Conservation (phyloP, 2,888 invertebrate genomes). For the Netelia inedita region DNA sequence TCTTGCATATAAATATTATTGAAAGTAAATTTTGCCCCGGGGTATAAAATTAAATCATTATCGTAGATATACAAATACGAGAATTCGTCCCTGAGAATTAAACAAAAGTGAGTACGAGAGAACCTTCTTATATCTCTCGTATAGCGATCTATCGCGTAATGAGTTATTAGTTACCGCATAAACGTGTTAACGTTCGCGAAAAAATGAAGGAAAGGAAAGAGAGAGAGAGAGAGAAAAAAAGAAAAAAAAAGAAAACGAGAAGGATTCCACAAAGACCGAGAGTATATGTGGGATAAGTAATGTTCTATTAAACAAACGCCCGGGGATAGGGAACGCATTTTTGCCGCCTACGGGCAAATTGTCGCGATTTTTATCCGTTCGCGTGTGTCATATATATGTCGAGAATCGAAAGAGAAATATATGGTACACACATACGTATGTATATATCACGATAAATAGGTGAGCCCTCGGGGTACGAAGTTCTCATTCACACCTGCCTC, state of each 20-base stretch:
- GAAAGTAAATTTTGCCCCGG: too few species aligned
- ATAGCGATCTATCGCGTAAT: constrained; percentile 12
- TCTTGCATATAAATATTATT: too few species aligned
- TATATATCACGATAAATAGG: constrained; percentile 59
- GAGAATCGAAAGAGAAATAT: constrained; percentile 9
- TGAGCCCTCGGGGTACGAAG: constrained; percentile 61
- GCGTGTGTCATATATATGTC: constrained; percentile 3
- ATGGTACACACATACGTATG: constrained; percentile 18
- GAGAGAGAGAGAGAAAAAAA: too few species aligned
- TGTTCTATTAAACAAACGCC: constrained; percentile 48
- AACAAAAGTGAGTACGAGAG: constrained; percentile 1
- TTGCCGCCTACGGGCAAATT: constrained; percentile 48
- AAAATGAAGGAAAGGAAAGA: neutral
- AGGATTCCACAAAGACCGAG: neutral
- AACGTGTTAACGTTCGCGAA: constrained; percentile 28
- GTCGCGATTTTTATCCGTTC: constrained; percentile 22
- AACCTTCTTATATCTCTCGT: neutral
- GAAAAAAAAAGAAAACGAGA: neutral
- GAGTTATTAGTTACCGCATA: constrained; percentile 47
- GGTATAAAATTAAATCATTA: neutral
- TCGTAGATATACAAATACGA: neutral
- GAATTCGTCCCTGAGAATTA: neutral
- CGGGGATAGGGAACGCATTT: constrained; percentile 53
- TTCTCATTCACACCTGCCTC: constrained; percentile 68
- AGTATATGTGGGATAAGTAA: constrained; percentile 6